phyloP scores from a whole-genome alignment of 2,797 vertebrate species.

The Champsocephalus gunnari region DNA sequence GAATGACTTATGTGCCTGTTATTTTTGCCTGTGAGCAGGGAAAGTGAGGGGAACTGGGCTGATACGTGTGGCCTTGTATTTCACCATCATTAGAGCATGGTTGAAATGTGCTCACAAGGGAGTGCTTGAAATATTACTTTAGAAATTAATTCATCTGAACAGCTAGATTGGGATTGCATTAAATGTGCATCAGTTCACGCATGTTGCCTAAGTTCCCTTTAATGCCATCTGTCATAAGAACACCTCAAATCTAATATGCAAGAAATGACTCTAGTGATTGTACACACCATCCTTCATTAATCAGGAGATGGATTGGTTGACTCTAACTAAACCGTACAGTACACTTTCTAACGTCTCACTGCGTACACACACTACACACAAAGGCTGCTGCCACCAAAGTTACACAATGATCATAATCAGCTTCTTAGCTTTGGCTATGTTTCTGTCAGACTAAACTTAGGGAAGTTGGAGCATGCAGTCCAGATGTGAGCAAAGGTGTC shows the following conservation, averaged over 20 bases:
- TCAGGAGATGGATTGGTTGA: conserved; percentile 26
- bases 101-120: conserved; percentile 61
- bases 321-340: conserved; percentile 16
- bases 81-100: conserved; percentile 45
- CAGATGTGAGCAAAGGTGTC: conserved; percentile 83
- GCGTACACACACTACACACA: conserved; percentile 34
- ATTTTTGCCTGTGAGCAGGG: conserved; percentile 70
- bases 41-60: conserved; percentile 53
- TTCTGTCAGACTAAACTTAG: conserved; percentile 79
- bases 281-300: conserved; percentile 52
- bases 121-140: conserved; percentile 54
- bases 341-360: conserved; percentile 2
- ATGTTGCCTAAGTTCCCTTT: conserved; percentile 35
- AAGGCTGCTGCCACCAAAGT: conserved; percentile 42
- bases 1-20: conserved; percentile 81
- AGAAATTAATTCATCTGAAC: conserved; percentile 67
- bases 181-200: conserved; percentile 44
- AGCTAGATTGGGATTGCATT: conserved; percentile 53
- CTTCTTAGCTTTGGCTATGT: conserved; percentile 64
- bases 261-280: conserved; percentile 43
- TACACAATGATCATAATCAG: conserved; percentile 60
- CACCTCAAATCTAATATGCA: conserved; percentile 35
- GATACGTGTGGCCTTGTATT: conserved; percentile 57
- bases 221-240: conserved; percentile 49
- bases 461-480: conserved; percentile 67